Percentiles rank a stretch among this genome's conserved stretches.
Conservation (phyloP, 2,888 invertebrate genomes). For the Drosophila monieri region DNA sequence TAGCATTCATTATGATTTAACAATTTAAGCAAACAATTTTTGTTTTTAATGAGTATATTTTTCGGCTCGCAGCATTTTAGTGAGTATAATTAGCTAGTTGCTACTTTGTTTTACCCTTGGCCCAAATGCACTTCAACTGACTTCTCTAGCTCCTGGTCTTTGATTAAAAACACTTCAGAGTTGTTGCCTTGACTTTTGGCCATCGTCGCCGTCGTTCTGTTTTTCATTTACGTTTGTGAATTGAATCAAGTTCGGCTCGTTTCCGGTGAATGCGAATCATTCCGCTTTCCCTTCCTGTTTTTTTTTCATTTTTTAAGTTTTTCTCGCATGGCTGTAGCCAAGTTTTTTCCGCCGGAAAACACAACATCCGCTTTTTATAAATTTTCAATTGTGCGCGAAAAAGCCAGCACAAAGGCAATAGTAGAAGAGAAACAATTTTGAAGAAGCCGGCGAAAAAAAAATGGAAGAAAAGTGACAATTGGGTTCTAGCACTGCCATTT, state of each 20-base stretch:
- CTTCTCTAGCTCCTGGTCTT: conserved; percentile 35
- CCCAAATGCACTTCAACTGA: conserved; percentile 16
- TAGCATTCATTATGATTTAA: too few species aligned
- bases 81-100: too few species aligned
- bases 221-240: conserved; percentile 66
- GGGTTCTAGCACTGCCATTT: conserved; percentile 53
- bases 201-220: conserved; percentile 61
- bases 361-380: conserved; percentile 74
- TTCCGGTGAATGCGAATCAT: conserved; percentile 53
- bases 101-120: conserved; percentile 7
- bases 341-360: conserved; percentile 74
- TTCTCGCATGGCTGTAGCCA: conserved; percentile 53
- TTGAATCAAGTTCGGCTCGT: conserved; percentile 72
- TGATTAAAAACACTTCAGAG: conserved; percentile 59
- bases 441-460: conserved; percentile 14
- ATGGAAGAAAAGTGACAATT: conserved; percentile 41
- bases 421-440: neutral
- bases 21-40: too few species aligned
- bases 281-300: conserved; percentile 10
- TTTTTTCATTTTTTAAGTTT: conserved; percentile 16
- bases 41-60: too few species aligned
- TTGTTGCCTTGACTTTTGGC: conserved; percentile 44
- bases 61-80: too few species aligned
- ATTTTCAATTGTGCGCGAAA: conserved; percentile 69
- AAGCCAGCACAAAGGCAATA: conserved; percentile 28